Percentiles rank a stretch among this genome's conserved stretches.
Evolutionary conservation across 1,140 invertebrate species (phyloP).

Genomic region (Penaeus indicus): DNA sequence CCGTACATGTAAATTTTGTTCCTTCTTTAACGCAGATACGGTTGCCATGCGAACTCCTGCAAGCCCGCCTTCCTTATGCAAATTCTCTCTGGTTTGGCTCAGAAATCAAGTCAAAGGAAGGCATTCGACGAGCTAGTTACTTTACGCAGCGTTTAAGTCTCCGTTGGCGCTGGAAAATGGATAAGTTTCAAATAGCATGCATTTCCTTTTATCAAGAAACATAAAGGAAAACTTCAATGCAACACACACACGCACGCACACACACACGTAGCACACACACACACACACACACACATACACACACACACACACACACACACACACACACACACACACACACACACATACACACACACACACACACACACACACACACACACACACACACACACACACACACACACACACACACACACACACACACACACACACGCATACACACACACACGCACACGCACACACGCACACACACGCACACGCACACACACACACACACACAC

Average conservation of each 20-base stretch:
- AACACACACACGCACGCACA: background rate
- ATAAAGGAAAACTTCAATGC: background rate
- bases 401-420: background rate
- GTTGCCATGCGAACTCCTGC: no score
- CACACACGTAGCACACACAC: background rate
- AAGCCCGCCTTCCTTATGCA: no score
- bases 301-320: constrained; percentile 17
- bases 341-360: background rate
- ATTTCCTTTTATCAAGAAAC: background rate
- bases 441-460: background rate
- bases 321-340: background rate
- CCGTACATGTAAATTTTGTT: no score
- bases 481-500: background rate
- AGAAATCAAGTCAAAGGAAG: no score
- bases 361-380: background rate
- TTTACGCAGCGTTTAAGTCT: no score
- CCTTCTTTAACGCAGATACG: no score
- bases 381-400: background rate
- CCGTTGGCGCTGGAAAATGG: no score
- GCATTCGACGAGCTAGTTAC: no score
- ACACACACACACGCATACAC: background rate
- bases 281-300: background rate
- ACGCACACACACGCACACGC: background rate
- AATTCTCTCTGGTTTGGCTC: no score
- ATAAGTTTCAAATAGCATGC: background rate